A percentile compares a stretch with the other conserved stretches of the same genome.
Evolutionary conservation across 2,888 invertebrate species (phyloP).

Genomic region (Sesamia inferens): DNA sequence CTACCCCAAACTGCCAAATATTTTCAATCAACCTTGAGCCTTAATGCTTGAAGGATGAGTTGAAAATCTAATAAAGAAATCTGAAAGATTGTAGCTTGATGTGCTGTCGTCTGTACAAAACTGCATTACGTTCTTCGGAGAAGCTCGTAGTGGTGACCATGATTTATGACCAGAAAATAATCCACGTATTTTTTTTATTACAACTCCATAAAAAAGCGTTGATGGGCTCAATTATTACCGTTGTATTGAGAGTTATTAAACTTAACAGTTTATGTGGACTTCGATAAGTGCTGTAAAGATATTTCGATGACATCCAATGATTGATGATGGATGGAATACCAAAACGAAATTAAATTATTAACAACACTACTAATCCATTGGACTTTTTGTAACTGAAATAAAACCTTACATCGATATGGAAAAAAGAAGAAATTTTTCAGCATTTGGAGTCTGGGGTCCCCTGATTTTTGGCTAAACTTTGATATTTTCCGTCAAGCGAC

Average conservation of each 20-base stretch:
- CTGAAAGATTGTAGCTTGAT: no score
- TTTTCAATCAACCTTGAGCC: no score
- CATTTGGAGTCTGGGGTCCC: no score
- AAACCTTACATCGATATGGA: neutral
- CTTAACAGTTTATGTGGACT: slow-evolving; percentile 13
- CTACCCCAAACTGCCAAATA: no score
- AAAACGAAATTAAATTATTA: neutral
- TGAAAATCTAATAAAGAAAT: no score
- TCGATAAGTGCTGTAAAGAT: slow-evolving; percentile 13
- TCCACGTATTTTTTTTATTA: slow-evolving; percentile 66
- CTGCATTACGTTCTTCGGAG: slow-evolving; percentile 22
- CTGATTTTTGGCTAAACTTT: no score
- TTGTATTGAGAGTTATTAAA: slow-evolving; percentile 20
- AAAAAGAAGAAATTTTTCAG: no score
- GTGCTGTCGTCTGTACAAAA: slow-evolving; percentile 24
- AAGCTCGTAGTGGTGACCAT: slow-evolving; percentile 56
- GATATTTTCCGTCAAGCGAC: no score
- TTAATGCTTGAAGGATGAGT: no score
- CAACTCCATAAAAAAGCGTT: slow-evolving; percentile 64
- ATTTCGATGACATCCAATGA: slow-evolving; percentile 15
- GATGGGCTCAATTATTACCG: slow-evolving; percentile 28
- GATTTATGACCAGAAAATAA: slow-evolving; percentile 71
- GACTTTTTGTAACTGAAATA: neutral
- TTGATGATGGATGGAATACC: neutral
- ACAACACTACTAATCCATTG: neutral